Base-by-base conservation (phyloP, 2,113 vertebrate species). In the Phycodurus eques region DNA sequence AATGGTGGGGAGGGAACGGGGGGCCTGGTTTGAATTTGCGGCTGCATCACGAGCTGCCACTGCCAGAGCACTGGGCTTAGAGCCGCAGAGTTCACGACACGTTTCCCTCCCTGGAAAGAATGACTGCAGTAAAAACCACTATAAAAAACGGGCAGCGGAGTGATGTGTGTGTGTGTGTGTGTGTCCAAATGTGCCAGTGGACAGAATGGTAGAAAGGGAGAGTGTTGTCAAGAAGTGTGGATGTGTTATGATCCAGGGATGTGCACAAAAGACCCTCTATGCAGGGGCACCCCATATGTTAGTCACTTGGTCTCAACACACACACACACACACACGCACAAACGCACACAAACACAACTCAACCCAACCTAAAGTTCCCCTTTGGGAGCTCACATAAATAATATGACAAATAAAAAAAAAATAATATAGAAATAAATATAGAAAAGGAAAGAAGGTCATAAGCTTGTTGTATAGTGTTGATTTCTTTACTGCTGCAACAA, bases 211-310 rank as follows among this genome's bases (percentile, higher is more conserved):
- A 79, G 72, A 83, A 82, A 78, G 64, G 59, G 62, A 82, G 75
- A 74, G 42, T 13, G 7, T 61, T 59, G 33, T 7, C 60, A 73
- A 78, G 80, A 83, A 76, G 74, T 84, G 81, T 80, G 66, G 69
- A 91, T 85, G 89, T 91, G 90, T 89, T 90, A 88, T 80, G 91
- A 90, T 85, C 68, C 51, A n/a, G 73, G 60, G 67, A 80, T 68
- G 54, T 76, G 79, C 87, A 92, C 92, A 93, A 93, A 90, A 89
- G 80, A 77, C 67, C 83, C 83, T 86, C 84, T 93, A 90, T 93
- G 88, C 57, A 71, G 74, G 79, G 86, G 87, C 87, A 87, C 84
- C 82, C 74, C 5, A 14, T 72, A 73, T 87, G 89, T 88, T 84
- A 73, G 63, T 60, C 72, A 60, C 59, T 33, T 61, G 5, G 27